Base-by-base conservation (phyloP, 92 coral and sea anemone species). In the Meandrina meandrites region DNA sequence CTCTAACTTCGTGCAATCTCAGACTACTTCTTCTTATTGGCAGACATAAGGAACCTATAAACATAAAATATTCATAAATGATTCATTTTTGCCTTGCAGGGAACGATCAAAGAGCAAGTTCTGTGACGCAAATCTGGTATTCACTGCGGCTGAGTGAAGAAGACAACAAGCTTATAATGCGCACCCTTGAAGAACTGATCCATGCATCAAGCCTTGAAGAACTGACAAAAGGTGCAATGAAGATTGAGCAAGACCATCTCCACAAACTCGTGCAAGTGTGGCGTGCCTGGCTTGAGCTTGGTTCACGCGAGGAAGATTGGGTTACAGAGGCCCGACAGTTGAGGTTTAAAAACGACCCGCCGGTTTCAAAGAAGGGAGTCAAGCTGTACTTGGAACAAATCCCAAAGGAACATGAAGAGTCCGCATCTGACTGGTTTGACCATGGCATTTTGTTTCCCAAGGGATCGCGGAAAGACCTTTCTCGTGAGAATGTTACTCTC, bases 41-140 rank as follows among this genome's bases (percentile, higher is more conserved):
- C n/a, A n/a, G n/a, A n/a, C n/a, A n/a, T n/a, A n/a, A n/a, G n/a
- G n/a, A n/a, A n/a, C n/a, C n/a, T n/a, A n/a, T n/a, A n/a, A n/a
- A n/a, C n/a, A n/a, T n/a, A n/a, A n/a, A n/a, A n/a, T n/a, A 57
- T 17, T 57, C 64, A 57, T 18, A 57, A 19, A 8, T 57, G 64
- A 57, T 5, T 17, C 27, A 17, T 57, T 27, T 70, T 30, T 28
- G 8, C 75, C 40, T 70, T 35, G 27, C 22, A 51, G 91, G 87
- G 1, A 82, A 87, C 5, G 75, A 69, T 30, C 77, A 75, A 9
- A 60, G 50, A 21, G 89, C 91, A 67, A 81, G 78, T 58, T 50
- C 92, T 32, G 92, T 91, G n/a, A 91, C 92, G 67, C 94, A 93
- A 78, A 84, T 91, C 8, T 93, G 94, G 96, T 93, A 93, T 75